Evolutionary conservation across 2,888 invertebrate species (phyloP), one percentile per base, ranked within the genome.

Genomic region (Tetramorium bicarinatum): DNA sequence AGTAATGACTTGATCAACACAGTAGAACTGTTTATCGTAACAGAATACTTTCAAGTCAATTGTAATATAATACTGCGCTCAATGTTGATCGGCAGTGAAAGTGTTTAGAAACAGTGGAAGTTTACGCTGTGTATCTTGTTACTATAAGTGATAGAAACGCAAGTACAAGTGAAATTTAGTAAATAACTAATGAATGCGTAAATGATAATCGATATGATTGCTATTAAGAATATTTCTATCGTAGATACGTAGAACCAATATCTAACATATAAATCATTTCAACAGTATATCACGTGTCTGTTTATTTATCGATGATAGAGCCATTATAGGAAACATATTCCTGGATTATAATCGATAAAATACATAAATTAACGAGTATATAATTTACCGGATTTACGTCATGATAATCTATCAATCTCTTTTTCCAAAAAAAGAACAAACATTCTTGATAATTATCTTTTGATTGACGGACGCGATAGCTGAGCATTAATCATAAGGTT

Each of bases 121-220:
- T 3, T 3, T 67, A 21, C n/a, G 18, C 54, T 56, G n/a, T 44
- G 18, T 54, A 56, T 69, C 34, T 41, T 56, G n/a, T 79, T 79
- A 25, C 3, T 21, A 13, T 2, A 71, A 79, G 34, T 34, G 56
- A 41, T 11, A 44, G 21, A n/a, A 13, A 34, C 3, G 21, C 18
- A 1, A 59, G 47, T 3, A 47, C 8, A 47, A 47, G 11, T 44
- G 38, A 11, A 44, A 62, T 59, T 69, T 13, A 21, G 59, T 80
- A 72, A 47, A 44, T 71, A 47, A 47, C 34, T 34, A 34, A 62
- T 18, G 9, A 41, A 69, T 0, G 3, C n/a, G 7, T 54, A 54
- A 79, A 47, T 71, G 44, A 79, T 49, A 59, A 71, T 79, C 69
- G 44, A 69, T 71, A 71, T 18, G 41, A 71, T 79, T 56, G 15